phyloP scores from a whole-genome alignment of 1,140 invertebrate genomes.

The Octopus bimaculoides region DNA sequence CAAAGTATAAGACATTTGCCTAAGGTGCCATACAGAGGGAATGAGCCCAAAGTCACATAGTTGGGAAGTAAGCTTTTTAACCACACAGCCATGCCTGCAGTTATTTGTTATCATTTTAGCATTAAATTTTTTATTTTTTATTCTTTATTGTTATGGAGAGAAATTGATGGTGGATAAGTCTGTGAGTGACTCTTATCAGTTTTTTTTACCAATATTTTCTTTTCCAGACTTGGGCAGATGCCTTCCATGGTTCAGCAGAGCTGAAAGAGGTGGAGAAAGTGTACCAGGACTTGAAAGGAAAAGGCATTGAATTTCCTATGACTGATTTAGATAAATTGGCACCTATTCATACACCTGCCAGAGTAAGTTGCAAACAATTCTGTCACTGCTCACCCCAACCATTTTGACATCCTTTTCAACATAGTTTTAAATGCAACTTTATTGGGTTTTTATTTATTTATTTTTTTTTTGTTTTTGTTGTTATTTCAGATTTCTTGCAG shows the following conservation, averaged over 20 bases:
- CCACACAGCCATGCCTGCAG: too few relatives aligned
- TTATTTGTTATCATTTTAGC: too few relatives aligned
- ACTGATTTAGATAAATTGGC: constrained; percentile 92
- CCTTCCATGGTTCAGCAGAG: constrained; percentile 86
- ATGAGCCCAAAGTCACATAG: too few relatives aligned
- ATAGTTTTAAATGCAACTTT: neutral
- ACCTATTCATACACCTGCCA: constrained; percentile 93
- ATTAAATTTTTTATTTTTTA: too few relatives aligned
- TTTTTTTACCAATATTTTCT: neutral
- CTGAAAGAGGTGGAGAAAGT: constrained; percentile 88
- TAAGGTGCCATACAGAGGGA: too few relatives aligned
- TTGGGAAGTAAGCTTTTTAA: too few relatives aligned
- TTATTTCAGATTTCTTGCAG: neutral
- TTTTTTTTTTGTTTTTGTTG: neutral
- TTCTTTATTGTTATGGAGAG: neutral
- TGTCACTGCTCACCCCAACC: neutral
- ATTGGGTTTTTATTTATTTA: too few relatives aligned
- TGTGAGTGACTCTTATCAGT: neutral
- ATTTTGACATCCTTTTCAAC: too few relatives aligned
- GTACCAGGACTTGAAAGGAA: constrained; percentile 89
- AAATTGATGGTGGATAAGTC: neutral
- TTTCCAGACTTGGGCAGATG: constrained; percentile 87
- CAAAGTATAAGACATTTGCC: too few relatives aligned
- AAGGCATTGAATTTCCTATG: constrained; percentile 97
- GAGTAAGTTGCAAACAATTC: constrained; percentile 66